Conservation (phyloP, 2,888 invertebrate species). For the Dicranocentrus wangi region DNA sequence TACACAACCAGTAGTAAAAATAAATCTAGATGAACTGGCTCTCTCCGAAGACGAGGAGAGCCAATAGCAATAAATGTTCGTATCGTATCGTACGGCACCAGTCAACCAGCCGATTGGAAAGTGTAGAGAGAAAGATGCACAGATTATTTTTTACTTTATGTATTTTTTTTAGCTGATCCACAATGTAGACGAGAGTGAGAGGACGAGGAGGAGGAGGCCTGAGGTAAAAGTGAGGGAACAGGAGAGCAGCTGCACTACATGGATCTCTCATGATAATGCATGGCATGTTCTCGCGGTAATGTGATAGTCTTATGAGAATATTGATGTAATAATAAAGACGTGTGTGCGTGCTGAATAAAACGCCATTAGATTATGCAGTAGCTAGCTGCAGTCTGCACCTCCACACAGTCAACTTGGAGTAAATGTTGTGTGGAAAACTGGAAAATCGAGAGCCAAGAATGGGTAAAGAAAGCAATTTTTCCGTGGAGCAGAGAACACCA, state of each 20-base stretch:
- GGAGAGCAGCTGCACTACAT: constrained; percentile 11
- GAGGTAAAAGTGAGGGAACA: neutral
- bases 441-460: constrained; percentile 32
- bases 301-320: constrained; percentile 54
- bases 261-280: constrained; percentile 42
- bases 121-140: neutral
- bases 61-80: constrained; percentile 2
- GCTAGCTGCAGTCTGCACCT: neutral
- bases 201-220: too few relatives aligned
- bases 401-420: constrained; percentile 27
- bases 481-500: too few relatives aligned
- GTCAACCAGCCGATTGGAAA: neutral
- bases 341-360: constrained; percentile 38
- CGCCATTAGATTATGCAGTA: constrained; percentile 20
- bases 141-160: neutral
- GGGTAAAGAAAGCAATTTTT: constrained; percentile 24
- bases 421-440: constrained; percentile 46
- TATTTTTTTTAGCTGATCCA: neutral
- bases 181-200: too few relatives aligned
- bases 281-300: constrained; percentile 41
- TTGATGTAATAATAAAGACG: constrained; percentile 59
- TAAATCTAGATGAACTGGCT: too few relatives aligned
- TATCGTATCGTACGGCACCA: too few relatives aligned
- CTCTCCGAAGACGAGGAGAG: too few relatives aligned
- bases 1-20: too few relatives aligned